Base-by-base conservation (phyloP, 2,113 vertebrate genomes). In the Vimba vimba region DNA sequence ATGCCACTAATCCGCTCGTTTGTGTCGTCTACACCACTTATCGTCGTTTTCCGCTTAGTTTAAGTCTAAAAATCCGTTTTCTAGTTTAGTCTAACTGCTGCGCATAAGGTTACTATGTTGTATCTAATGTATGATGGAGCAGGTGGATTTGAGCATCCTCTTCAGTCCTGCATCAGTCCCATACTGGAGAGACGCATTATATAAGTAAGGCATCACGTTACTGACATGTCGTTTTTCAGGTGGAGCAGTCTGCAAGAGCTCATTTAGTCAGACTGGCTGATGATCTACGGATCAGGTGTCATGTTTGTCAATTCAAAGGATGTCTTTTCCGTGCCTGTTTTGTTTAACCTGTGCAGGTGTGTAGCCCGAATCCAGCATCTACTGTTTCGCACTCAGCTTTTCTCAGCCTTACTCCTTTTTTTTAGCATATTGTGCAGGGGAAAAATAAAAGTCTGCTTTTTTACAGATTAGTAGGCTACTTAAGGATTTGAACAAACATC, bases 171-270 rank as follows among this genome's bases (percentile, higher is more conserved):
- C 74, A 66, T 80, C 85, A 73, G 76, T 75, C 71, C 88, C 81
- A 78, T 79, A 75, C n/a, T 60, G 82, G 73, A 73, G 68, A 86
- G 66, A 86, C 43, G 83, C 74, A 76, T 86, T 90, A 86, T 90
- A 91, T 88, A 90, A 88, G 86, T 79, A 79, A 82, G 87, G 87
- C 85, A 84, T 87, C 88, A 80, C 82, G 87, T 92, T 89, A 91
- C 90, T 52, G 27, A 79, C 64, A 85, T 84, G 77, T 86, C 39
- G 86, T 82, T 74, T 85, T 87, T 87, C 87, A 89, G 87, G 85
- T 88, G 86, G 82, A 89, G 86, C 84, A 85, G 86, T 80, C 86
- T 86, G 78, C 87, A 83, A 39, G 60, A 52, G 87, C 74, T 74
- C 36, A 76, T 88, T 87, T 88, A 88, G 83, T 88, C 91, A 90